Evolutionary conservation across 1,140 invertebrate species (phyloP).

Genomic region (Drosophila seguyi): DNA sequence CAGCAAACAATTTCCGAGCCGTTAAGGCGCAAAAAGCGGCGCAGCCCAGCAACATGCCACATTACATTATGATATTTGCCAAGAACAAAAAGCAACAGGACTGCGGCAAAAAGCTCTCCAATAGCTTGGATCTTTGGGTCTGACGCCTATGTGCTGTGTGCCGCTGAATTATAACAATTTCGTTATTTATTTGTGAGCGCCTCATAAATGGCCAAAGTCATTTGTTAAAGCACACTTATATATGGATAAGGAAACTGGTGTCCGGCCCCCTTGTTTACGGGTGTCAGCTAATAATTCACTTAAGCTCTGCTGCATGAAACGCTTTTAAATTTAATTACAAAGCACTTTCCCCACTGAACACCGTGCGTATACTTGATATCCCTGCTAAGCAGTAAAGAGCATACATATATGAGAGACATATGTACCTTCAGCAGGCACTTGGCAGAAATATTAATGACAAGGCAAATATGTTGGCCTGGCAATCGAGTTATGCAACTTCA

Average conservation of each 20-base stretch:
- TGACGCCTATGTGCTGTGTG: slow-evolving; percentile 18
- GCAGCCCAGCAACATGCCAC: slow-evolving; percentile 14
- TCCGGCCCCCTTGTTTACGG: slow-evolving; percentile 49
- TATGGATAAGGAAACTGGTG: slow-evolving; percentile 7
- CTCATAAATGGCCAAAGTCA: slow-evolving; percentile 71
- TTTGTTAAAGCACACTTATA: slow-evolving; percentile 44
- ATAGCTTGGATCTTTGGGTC: slow-evolving; percentile 28
- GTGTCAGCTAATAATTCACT: slow-evolving; percentile 65
- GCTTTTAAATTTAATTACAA: slow-evolving; percentile 74
- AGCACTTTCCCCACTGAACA: slow-evolving; percentile 33
- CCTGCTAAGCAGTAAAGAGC: slow-evolving; percentile 17
- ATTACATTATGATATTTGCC: slow-evolving; percentile 18
- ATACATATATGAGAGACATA: slow-evolving; percentile 3
- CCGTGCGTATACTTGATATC: slow-evolving; percentile 40
- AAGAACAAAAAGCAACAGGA: slow-evolving; percentile 62
- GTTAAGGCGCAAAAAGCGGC: slow-evolving; percentile 50
- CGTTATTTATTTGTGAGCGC: slow-evolving; percentile 77
- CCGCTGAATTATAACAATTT: slow-evolving; percentile 77
- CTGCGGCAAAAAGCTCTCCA: slow-evolving; percentile 37
- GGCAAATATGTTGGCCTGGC: slow-evolving; percentile 56
- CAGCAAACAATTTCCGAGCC: slow-evolving; percentile 58
- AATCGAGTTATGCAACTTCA: slow-evolving; percentile 61
- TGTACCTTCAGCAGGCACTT: slow-evolving; percentile 22
- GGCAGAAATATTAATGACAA: slow-evolving; percentile 66
- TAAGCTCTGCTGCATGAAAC: slow-evolving; percentile 50